Percentiles rank a stretch among this genome's conserved stretches.
Conservation (phyloP, 2,797 vertebrate genomes). For the Pagetopsis macropterus region DNA sequence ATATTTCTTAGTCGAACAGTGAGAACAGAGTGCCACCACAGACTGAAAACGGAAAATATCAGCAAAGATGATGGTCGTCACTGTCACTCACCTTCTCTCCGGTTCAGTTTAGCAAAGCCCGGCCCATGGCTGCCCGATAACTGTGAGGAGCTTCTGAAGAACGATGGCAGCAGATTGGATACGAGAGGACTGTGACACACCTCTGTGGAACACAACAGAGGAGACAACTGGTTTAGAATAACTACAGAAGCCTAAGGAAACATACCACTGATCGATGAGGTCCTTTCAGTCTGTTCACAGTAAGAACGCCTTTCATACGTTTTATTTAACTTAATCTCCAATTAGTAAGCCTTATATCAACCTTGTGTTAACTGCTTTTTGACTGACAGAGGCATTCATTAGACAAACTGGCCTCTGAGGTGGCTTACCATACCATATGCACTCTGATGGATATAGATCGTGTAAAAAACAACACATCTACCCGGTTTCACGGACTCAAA, state of each 20-base stretch:
- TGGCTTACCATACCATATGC: not conserved
- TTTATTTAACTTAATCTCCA: not conserved
- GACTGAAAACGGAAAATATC: too few species aligned
- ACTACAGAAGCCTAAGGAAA: not conserved
- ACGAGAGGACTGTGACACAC: slow-evolving; percentile 77
- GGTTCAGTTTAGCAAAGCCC: slow-evolving; percentile 79
- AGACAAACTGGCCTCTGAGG: not conserved
- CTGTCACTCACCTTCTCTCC: slow-evolving; percentile 74
- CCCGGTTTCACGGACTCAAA: not conserved
- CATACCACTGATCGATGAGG: not conserved
- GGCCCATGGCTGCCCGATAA: slow-evolving; percentile 74
- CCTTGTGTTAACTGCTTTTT: not conserved
- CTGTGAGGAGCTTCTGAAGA: slow-evolving; percentile 81
- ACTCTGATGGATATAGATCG: not conserved
- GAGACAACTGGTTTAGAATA: not conserved
- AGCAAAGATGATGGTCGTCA: not conserved
- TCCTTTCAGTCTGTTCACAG: not conserved
- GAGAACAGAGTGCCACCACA: too few species aligned
- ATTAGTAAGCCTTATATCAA: not conserved
- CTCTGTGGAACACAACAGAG: slow-evolving; percentile 63
- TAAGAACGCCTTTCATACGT: not conserved
- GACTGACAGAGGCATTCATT: slow-evolving; percentile 1
- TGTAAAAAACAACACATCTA: not conserved
- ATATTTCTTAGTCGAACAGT: too few species aligned
- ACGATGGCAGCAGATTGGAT: slow-evolving; percentile 62